phyloP scores from a whole-genome alignment of 2,113 vertebrate genomes.

The Vimba vimba region DNA sequence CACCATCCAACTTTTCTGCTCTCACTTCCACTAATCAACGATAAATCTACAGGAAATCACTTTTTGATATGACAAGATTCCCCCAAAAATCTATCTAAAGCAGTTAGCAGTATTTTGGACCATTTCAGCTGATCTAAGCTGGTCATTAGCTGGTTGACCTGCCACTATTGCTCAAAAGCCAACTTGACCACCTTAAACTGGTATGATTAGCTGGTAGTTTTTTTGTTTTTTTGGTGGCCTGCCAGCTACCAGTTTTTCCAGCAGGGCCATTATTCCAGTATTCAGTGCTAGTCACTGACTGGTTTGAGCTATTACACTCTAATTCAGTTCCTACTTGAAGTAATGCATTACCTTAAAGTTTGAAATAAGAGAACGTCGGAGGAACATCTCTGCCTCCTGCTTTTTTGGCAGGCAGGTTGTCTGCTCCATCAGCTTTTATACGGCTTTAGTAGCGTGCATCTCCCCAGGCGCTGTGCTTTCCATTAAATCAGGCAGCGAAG shows the following conservation, averaged over 20 bases:
- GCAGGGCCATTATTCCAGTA: neutral
- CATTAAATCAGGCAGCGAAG: constrained; percentile 52
- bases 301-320: neutral
- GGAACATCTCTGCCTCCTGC: constrained; percentile 21
- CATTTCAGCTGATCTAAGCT: neutral
- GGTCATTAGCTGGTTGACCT: neutral
- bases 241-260: neutral
- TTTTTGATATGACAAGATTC: neutral
- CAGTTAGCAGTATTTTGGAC: neutral
- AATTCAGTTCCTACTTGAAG: constrained; percentile 3
- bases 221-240: neutral
- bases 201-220: neutral
- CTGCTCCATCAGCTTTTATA: constrained; percentile 36
- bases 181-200: neutral
- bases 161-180: neutral
- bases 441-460: constrained; percentile 26
- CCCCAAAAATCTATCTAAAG: neutral
- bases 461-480: constrained; percentile 39
- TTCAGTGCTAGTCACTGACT: neutral
- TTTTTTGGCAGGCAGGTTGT: constrained; percentile 43
- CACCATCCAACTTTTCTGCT: neutral
- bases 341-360: constrained; percentile 5
- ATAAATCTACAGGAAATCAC: neutral
- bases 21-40: neutral
- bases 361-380: neutral